Conservation (phyloP, 2,113 vertebrate species). For the Boulengeromyrus knoepffleri region DNA sequence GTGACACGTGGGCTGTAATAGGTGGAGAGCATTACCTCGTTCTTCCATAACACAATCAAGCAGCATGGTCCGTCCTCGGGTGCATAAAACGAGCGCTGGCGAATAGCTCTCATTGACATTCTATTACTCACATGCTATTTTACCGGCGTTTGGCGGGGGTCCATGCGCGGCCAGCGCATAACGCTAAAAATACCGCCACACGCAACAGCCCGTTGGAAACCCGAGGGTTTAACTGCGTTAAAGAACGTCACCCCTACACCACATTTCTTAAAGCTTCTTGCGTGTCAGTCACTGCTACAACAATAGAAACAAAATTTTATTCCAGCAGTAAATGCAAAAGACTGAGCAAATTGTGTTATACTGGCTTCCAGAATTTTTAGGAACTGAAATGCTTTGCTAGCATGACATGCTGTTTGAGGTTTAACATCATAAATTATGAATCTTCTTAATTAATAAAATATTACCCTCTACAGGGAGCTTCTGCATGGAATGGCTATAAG, state of each 20-base stretch:
- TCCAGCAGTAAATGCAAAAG: background rate
- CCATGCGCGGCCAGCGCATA: constrained; percentile 45
- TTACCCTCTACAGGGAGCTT: background rate
- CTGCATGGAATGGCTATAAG: background rate
- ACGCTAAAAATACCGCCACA: constrained; percentile 50
- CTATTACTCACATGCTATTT: constrained; percentile 60
- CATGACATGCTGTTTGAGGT: background rate
- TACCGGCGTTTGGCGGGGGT: constrained; percentile 44
- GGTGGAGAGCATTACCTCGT: constrained; percentile 43
- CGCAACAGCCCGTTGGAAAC: background rate
- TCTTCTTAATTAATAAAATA: background rate
- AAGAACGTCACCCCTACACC: background rate
- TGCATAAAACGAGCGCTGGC: constrained; percentile 40
- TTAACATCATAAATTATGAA: background rate
- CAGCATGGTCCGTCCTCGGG: constrained; percentile 31
- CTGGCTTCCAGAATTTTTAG: background rate
- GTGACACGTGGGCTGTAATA: constrained; percentile 31
- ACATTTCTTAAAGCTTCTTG: background rate
- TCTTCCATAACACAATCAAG: constrained; percentile 61
- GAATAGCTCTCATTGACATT: constrained; percentile 56
- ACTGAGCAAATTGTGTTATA: background rate
- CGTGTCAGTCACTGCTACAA: background rate
- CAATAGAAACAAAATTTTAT: background rate
- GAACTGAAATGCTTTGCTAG: background rate
- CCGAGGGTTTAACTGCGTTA: background rate